Percentiles rank a stretch among this genome's conserved stretches.
Evolutionary conservation across 2,113 vertebrate genomes (phyloP).

Genomic region (Leucopsar rothschildi): DNA sequence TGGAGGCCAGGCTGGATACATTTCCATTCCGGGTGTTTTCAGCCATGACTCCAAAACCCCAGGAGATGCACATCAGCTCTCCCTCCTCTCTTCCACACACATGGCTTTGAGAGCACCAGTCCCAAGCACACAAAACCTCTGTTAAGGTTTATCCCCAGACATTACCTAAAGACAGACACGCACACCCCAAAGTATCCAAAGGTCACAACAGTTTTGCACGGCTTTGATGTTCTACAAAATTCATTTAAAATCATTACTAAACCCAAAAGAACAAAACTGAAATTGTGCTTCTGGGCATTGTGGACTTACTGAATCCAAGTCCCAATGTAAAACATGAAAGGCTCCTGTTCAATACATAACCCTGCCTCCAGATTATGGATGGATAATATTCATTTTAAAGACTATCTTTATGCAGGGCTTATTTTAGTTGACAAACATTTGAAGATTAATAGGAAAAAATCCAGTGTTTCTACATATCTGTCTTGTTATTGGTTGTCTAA

Average conservation of each 20-base stretch:
- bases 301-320: background rate
- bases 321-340: background rate
- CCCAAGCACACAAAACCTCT: background rate
- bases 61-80: background rate
- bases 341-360: background rate
- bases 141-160: background rate
- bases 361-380: background rate
- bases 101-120: background rate
- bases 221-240: background rate
- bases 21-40: background rate
- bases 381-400: background rate
- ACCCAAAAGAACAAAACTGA: background rate
- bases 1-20: background rate
- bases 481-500: background rate
- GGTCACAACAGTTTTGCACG: background rate
- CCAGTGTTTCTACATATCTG: background rate
- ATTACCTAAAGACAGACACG: rapidly evolving
- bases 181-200: background rate
- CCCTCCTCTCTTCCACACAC: background rate
- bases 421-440: background rate
- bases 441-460: background rate
- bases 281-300: background rate
- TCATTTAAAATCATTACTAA: background rate
- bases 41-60: background rate
- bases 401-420: background rate